A percentile compares a stretch with the other conserved stretches of the same genome.
phyloP scores from a whole-genome alignment of 2,888 invertebrate species.

The Drosophila leonis region DNA sequence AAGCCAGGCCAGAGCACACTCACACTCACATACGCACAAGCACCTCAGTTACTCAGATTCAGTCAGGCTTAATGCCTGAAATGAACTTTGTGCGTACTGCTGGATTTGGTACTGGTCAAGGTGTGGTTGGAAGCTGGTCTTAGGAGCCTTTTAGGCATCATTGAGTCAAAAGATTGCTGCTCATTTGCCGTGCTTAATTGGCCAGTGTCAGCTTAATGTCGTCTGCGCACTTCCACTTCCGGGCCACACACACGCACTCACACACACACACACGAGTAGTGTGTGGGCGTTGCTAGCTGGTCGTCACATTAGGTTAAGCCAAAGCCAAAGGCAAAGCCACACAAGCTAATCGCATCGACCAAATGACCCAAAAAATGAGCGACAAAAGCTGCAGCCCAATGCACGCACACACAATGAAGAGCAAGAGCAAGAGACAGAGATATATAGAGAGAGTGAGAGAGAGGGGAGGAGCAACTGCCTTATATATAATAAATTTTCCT shows the following conservation, averaged over 20 bases:
- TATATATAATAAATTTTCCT: conserved; percentile 58
- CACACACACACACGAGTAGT: conserved; percentile 1
- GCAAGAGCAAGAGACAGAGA: background rate
- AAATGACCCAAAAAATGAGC: conserved; percentile 73
- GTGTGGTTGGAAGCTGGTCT: conserved; percentile 21
- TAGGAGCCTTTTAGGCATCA: conserved; percentile 66
- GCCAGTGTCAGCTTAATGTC: conserved; percentile 77
- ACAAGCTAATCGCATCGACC: conserved; percentile 67
- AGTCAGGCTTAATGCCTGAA: conserved; percentile 58
- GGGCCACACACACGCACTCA: conserved; percentile 17
- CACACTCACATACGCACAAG: background rate
- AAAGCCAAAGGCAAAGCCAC: conserved; percentile 39
- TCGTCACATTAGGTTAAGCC: conserved; percentile 32
- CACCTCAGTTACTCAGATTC: conserved; percentile 37
- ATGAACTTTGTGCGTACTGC: conserved; percentile 41
- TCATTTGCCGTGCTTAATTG: conserved; percentile 77
- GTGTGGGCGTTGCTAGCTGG: conserved; percentile 38
- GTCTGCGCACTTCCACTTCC: conserved; percentile 60
- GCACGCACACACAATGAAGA: conserved; percentile 17
- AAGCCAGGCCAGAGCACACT: conserved; percentile 13
- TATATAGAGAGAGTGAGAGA: background rate
- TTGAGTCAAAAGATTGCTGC: conserved; percentile 76
- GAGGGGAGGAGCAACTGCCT: conserved; percentile 1
- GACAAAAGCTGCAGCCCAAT: conserved; percentile 63
- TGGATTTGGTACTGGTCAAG: conserved; percentile 32